phyloP scores from a whole-genome alignment of 2,888 invertebrate species.

The Cremastinae sp. region DNA sequence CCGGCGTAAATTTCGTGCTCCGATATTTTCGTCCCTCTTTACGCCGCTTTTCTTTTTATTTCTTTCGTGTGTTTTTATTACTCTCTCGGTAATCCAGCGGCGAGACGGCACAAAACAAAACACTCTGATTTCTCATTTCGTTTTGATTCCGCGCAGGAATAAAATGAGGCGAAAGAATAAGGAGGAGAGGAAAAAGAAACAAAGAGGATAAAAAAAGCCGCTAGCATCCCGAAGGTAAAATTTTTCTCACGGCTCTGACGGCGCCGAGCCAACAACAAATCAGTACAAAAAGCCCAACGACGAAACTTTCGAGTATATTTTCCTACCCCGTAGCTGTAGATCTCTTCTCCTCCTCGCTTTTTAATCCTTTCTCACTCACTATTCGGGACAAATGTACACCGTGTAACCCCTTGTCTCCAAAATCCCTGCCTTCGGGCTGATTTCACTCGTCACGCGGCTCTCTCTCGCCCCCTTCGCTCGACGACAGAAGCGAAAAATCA shows the following conservation, averaged over 20 bases:
- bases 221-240: conserved; percentile 5
- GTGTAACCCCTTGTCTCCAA: conserved; percentile 45
- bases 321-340: conserved; percentile 57
- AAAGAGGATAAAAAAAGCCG: conserved; percentile 4
- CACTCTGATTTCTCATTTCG: conserved; percentile 39
- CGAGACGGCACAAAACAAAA: conserved; percentile 47
- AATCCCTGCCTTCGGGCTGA: conserved; percentile 62
- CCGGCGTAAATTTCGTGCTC: conserved; percentile 25
- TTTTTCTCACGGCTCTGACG: too few species aligned
- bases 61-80: too few species aligned
- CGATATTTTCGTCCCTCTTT: conserved; percentile 13
- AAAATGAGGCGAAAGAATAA: conserved; percentile 1
- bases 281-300: conserved; percentile 67
- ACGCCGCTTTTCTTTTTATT: background rate
- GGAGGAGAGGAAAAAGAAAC: background rate
- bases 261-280: conserved; percentile 60
- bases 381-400: background rate
- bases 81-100: conserved; percentile 50
- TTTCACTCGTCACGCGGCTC: conserved; percentile 69
- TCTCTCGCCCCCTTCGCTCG: conserved; percentile 20
- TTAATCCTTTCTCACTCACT: conserved; percentile 19
- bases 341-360: conserved; percentile 47
- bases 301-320: too few species aligned
- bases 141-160: conserved; percentile 24
- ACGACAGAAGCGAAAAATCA: conserved; percentile 70